phyloP scores from a whole-genome alignment of 2,888 invertebrate species.

The Apamea monoglypha region DNA sequence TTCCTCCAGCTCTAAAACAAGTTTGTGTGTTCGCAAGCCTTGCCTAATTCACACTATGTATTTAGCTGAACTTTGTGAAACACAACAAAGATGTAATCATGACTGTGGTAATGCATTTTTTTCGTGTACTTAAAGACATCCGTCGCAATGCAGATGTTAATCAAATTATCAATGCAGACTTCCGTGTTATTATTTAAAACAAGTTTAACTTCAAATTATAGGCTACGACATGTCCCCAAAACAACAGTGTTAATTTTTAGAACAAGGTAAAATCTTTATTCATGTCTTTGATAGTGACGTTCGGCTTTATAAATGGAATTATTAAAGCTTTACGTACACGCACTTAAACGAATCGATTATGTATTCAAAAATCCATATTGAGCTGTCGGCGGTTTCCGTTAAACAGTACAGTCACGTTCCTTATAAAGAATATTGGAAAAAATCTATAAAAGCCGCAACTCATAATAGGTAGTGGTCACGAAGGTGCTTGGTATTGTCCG shows the following conservation, averaged over 20 bases:
- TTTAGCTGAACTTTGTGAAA: slow-evolving; percentile 89
- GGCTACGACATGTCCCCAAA: slow-evolving; percentile 44
- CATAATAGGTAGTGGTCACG: slow-evolving; percentile 88
- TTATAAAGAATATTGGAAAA: slow-evolving; percentile 81
- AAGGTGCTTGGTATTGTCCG: slow-evolving; percentile 80
- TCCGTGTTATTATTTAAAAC: slow-evolving; percentile 86
- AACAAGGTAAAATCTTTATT: slow-evolving; percentile 47
- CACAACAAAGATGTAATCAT: slow-evolving; percentile 87
- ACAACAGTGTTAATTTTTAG: slow-evolving; percentile 49
- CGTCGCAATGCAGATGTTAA: slow-evolving; percentile 81
- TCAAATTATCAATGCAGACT: slow-evolving; percentile 86
- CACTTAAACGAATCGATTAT: slow-evolving; percentile 77
- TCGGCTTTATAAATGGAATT: slow-evolving; percentile 61
- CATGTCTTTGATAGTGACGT: slow-evolving; percentile 26
- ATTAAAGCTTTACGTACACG: slow-evolving; percentile 69
- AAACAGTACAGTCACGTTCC: slow-evolving; percentile 83
- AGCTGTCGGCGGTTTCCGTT: slow-evolving; percentile 80
- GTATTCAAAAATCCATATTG: slow-evolving; percentile 81
- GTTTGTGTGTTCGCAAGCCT: slow-evolving; percentile 73
- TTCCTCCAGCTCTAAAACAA: slow-evolving; percentile 56
- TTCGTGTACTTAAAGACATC: slow-evolving; percentile 85
- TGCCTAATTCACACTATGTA: slow-evolving; percentile 87
- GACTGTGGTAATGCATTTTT: slow-evolving; percentile 87
- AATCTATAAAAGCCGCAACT: slow-evolving; percentile 82
- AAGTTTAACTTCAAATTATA: slow-evolving; percentile 73